These are phyloP conservation scores for Hippolais icterina DNA, from an alignment of 2,113 vertebrate genomes.

Conservation along the genomic window DNA sequence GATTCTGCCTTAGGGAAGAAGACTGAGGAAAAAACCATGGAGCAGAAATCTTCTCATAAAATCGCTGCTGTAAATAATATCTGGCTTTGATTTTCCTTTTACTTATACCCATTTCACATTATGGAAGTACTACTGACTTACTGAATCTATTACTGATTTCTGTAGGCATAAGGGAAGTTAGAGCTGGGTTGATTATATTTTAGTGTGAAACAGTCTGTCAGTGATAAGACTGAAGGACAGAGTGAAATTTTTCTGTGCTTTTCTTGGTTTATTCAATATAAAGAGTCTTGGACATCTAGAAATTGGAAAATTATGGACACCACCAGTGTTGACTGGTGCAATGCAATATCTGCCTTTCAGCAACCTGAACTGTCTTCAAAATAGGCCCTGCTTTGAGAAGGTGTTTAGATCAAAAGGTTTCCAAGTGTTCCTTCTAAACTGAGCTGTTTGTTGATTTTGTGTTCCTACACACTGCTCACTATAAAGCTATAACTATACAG, in stretches of 20 bases:
- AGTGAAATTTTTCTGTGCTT: not conserved
- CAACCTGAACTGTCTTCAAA: not conserved
- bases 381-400: not conserved
- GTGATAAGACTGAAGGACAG: not conserved
- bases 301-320: not conserved
- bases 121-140: not conserved
- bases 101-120: not conserved
- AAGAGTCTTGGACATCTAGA: not conserved
- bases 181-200: not conserved
- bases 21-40: not conserved
- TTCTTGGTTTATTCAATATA: not conserved
- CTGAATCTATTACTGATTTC: not conserved
- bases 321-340: not conserved
- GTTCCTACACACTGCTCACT: not conserved
- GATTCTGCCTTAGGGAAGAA: not conserved
- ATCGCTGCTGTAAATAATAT: accelerated
- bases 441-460: not conserved
- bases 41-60: not conserved
- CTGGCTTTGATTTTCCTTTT: not conserved
- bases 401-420: not conserved
- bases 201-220: not conserved
- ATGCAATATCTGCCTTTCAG: not conserved
- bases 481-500: not conserved
- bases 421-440: not conserved
- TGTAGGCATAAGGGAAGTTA: not conserved